phyloP scores from a whole-genome alignment of 2,797 vertebrate species.

The Zonotrichia albicollis region DNA sequence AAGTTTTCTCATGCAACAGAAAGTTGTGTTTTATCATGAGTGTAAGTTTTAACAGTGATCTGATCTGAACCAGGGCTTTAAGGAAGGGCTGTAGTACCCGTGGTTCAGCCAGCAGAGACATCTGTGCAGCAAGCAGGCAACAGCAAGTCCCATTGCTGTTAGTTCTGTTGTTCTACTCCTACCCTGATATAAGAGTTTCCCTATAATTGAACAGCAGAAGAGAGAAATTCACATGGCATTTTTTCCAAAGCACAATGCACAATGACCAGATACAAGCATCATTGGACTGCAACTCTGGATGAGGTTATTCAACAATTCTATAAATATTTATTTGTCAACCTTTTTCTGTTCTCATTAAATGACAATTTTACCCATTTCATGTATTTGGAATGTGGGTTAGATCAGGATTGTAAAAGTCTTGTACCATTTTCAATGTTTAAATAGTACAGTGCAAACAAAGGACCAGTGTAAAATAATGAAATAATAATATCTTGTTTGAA shows the following conservation, averaged over 20 bases:
- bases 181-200: not conserved
- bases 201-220: not conserved
- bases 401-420: not conserved
- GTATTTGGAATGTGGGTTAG: not conserved
- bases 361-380: not conserved
- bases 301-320: not conserved
- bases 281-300: not conserved
- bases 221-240: not conserved
- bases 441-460: not conserved
- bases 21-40: not conserved
- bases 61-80: not conserved
- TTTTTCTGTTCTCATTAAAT: not conserved
- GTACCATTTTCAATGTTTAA: not conserved
- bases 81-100: not conserved
- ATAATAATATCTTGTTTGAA: conserved; percentile 34
- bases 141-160: not conserved
- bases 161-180: not conserved
- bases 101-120: not conserved
- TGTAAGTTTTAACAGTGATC: not conserved
- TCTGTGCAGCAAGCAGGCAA: not conserved
- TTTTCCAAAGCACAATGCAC: not conserved
- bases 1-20: not conserved
- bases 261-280: not conserved
- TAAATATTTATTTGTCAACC: not conserved
- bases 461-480: conserved; percentile 31